A percentile compares a stretch with the other conserved stretches of the same genome.
These are phyloP conservation scores for Procavia capensis DNA, from an alignment of 2,113 vertebrate genomes.

Conservation along the genomic window DNA sequence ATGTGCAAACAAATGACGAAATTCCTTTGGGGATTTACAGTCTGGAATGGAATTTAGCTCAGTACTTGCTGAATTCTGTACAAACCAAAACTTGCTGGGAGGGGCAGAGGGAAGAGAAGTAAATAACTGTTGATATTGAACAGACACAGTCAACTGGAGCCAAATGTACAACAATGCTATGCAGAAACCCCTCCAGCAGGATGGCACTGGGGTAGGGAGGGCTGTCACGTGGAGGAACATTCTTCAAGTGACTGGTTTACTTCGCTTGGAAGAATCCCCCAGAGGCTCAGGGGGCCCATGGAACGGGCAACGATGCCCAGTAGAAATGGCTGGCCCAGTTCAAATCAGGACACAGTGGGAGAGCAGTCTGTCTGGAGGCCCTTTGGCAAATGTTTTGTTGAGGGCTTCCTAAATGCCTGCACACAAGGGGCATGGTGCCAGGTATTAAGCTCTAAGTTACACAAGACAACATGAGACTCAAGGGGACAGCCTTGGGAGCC, in stretches of 20 bases:
- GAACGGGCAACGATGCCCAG: background rate
- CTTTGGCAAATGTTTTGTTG: background rate
- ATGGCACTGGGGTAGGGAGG: background rate
- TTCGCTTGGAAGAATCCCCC: background rate
- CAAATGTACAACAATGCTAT: background rate
- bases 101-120: background rate
- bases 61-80: slow-evolving; percentile 3
- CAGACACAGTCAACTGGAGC: background rate
- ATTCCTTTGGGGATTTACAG: background rate
- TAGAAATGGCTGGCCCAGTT: background rate
- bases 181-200: background rate
- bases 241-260: background rate
- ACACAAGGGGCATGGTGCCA: background rate
- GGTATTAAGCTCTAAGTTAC: background rate
- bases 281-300: background rate
- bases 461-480: background rate
- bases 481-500: background rate
- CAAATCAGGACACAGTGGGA: background rate
- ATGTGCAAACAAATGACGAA: background rate
- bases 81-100: background rate
- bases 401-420: background rate
- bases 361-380: background rate
- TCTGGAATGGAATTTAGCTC: background rate
- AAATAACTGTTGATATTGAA: slow-evolving; percentile 24
- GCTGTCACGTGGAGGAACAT: fast-evolving